Percentiles rank a stretch among this genome's conserved stretches.
Evolutionary conservation across 2,797 vertebrate species (phyloP).

Genomic region (Pygocentrus nattereri): DNA sequence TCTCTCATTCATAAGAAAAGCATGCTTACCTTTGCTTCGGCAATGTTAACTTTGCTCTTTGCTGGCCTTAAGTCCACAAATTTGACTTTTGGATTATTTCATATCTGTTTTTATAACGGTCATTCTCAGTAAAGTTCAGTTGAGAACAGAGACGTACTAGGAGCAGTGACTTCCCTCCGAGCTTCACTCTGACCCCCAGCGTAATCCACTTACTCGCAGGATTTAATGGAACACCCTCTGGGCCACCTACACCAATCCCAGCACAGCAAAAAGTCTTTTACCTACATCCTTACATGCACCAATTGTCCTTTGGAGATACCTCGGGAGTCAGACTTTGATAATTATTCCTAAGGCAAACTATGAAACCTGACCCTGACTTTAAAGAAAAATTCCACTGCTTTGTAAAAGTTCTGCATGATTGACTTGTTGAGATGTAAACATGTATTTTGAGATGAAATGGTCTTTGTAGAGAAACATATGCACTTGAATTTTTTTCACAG

Average conservation of each 20-base stretch:
- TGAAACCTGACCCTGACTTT: neutral
- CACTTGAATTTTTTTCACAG: too few species aligned
- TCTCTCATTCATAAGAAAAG: neutral
- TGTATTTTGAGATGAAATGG: too few species aligned
- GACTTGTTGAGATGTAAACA: too few species aligned
- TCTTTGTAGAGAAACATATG: too few species aligned
- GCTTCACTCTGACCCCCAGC: slow-evolving; percentile 30
- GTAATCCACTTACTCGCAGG: slow-evolving; percentile 60
- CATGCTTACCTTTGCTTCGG: slow-evolving; percentile 3
- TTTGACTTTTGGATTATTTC: neutral
- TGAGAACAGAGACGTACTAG: slow-evolving; percentile 1
- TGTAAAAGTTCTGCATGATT: too few species aligned
- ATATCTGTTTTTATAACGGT: slow-evolving; percentile 13
- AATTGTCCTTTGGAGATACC: neutral
- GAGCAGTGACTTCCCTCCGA: slow-evolving; percentile 27
- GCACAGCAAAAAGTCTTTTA: neutral
- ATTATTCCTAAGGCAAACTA: neutral
- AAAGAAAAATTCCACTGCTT: too few species aligned
- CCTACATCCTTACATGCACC: neutral
- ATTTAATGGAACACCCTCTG: slow-evolving; percentile 51
- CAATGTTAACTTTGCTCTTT: slow-evolving; percentile 11
- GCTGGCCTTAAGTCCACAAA: neutral
- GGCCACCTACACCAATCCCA: slow-evolving; percentile 46
- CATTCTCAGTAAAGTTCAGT: slow-evolving; percentile 15
- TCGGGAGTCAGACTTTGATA: neutral